These are phyloP conservation scores for Diarsia mendica DNA, from an alignment of 2,888 invertebrate species.

Conservation along the genomic window DNA sequence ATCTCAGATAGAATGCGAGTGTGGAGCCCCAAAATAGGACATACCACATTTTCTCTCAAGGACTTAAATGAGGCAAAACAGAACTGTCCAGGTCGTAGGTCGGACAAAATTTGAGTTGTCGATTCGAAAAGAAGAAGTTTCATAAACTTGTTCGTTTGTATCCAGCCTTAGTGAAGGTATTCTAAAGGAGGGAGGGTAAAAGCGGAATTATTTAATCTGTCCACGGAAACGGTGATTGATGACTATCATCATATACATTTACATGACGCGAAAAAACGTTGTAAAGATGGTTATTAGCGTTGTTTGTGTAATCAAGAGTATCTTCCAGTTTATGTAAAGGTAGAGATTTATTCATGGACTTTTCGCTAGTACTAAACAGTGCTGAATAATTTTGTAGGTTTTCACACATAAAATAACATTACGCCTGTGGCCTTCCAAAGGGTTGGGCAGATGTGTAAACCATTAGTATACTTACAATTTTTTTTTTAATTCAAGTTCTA, in stretches of 20 bases:
- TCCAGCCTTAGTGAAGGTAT: slow-evolving; percentile 48
- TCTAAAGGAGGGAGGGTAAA: slow-evolving; percentile 56
- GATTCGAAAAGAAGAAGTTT: too few species aligned
- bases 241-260: slow-evolving; percentile 61
- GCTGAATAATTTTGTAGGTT: not conserved
- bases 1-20: too few species aligned
- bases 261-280: slow-evolving; percentile 63
- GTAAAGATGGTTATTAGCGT: slow-evolving; percentile 50
- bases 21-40: too few species aligned
- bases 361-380: not conserved
- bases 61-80: too few species aligned
- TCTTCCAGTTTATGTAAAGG: not conserved
- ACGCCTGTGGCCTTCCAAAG: too few species aligned
- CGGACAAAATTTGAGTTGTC: too few species aligned
- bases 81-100: too few species aligned
- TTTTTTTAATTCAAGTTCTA: too few species aligned
- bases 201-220: slow-evolving; percentile 74
- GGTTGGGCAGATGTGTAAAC: too few species aligned
- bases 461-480: too few species aligned
- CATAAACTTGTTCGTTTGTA: slow-evolving; percentile 7
- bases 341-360: slow-evolving; percentile 29
- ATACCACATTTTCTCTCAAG: too few species aligned
- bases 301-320: slow-evolving; percentile 56
- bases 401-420: too few species aligned
- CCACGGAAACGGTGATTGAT: slow-evolving; percentile 68